These are phyloP conservation scores for Drosophila willistoni DNA, from an alignment of 1,140 invertebrate species.

Conservation along the genomic window DNA sequence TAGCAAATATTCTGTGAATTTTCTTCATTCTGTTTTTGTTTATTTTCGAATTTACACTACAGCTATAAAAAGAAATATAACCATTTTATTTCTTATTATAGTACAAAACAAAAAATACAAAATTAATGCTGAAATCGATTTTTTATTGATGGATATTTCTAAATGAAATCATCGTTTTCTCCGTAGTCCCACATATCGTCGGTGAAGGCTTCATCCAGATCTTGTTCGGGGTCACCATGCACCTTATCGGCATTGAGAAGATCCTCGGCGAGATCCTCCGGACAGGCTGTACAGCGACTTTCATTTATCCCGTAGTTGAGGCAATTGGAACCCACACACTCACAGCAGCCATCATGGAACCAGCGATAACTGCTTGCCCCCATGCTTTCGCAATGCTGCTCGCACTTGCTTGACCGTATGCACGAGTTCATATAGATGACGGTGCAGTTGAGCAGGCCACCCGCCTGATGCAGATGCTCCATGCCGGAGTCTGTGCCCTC, in stretches of 20 bases:
- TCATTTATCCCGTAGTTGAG: conserved; percentile 97
- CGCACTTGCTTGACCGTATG: conserved; percentile 92
- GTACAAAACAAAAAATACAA: too few relatives aligned
- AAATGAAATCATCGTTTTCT: conserved; percentile 50
- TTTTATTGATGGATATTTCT: not conserved
- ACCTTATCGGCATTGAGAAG: conserved; percentile 26
- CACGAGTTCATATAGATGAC: conserved; percentile 96
- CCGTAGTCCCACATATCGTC: conserved; percentile 68
- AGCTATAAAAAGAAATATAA: too few relatives aligned
- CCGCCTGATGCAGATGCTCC: conserved; percentile 1
- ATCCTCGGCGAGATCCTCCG: conserved; percentile 58
- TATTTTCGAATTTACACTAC: too few relatives aligned
- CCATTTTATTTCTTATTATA: too few relatives aligned
- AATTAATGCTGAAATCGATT: too few relatives aligned
- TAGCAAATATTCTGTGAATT: too few relatives aligned
- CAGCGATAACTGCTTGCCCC: conserved; percentile 86
- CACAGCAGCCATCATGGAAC: conserved; percentile 98
- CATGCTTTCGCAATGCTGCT: conserved; percentile 79
- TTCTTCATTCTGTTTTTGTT: too few relatives aligned
- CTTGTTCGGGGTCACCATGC: conserved; percentile 49
- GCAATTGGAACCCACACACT: conserved; percentile 95
- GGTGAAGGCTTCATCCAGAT: conserved; percentile 48
- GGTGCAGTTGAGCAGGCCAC: conserved; percentile 91
- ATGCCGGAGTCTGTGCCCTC: conserved; percentile 29
- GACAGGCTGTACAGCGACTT: conserved; percentile 83